A percentile compares a stretch with the other conserved stretches of the same genome.
Evolutionary conservation across 2,888 invertebrate genomes (phyloP).

Genomic region (Caprella mutica): DNA sequence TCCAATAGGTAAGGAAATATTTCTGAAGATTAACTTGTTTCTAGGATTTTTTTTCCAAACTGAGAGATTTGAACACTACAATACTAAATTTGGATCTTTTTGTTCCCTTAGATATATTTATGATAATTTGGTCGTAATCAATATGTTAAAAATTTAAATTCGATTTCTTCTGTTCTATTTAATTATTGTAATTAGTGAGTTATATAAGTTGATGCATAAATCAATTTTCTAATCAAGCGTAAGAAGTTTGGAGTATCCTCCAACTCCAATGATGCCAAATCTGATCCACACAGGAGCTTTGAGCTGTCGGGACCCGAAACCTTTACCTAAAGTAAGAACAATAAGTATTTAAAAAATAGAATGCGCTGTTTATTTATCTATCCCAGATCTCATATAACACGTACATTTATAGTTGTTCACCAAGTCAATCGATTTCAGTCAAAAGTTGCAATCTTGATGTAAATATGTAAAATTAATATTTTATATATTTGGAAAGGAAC

Average conservation of each 20-base stretch:
- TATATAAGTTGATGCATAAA: background rate
- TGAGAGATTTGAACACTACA: background rate
- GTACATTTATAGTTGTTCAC: background rate
- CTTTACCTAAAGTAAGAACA: background rate
- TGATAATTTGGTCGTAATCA: too few relatives aligned
- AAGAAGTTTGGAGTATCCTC: background rate
- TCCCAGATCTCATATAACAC: background rate
- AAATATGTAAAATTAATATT: too few relatives aligned
- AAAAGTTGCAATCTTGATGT: too few relatives aligned
- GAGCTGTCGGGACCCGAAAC: background rate
- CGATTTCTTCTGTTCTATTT: too few relatives aligned
- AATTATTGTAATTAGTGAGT: too few relatives aligned
- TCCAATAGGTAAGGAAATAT: conserved; percentile 14
- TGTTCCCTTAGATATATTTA: too few relatives aligned
- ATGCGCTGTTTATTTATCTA: background rate
- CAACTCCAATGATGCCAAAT: background rate
- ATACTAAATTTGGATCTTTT: background rate
- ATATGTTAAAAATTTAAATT: too few relatives aligned
- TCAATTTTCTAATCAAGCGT: background rate
- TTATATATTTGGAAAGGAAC: too few relatives aligned
- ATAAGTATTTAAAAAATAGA: background rate
- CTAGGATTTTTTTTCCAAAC: too few relatives aligned
- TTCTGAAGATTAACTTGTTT: too few relatives aligned
- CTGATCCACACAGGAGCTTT: background rate
- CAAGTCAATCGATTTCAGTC: background rate